Evolutionary conservation across 2,797 vertebrate genomes (phyloP).

Genomic region (Pangasius mekongensis): DNA sequence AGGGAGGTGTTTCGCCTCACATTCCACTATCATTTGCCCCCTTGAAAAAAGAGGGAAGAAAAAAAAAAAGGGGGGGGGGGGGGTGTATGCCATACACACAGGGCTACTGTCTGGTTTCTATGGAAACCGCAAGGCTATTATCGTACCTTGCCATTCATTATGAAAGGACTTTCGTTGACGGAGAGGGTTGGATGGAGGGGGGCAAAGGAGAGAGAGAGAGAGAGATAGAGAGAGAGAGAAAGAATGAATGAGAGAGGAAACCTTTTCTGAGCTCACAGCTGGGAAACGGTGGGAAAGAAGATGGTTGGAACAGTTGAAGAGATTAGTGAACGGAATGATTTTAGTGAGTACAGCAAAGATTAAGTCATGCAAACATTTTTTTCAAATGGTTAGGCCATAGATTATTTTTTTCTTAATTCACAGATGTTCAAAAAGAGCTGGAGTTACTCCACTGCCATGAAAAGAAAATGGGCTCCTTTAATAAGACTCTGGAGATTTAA

Average conservation of each 20-base stretch:
- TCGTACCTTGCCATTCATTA: constrained; percentile 99
- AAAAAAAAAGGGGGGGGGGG: neutral
- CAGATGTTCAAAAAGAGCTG: neutral
- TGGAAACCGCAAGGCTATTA: constrained; percentile 94
- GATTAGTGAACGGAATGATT: constrained; percentile 26
- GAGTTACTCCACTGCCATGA: constrained; percentile 7
- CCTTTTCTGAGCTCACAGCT: constrained; percentile 35
- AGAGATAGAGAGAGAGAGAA: constrained; percentile 47
- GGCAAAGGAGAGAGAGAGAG: constrained; percentile 51
- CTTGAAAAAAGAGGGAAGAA: constrained; percentile 62
- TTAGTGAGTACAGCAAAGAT: constrained; percentile 3
- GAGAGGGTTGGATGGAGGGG: constrained; percentile 72
- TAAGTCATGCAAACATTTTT: neutral
- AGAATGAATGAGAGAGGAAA: constrained; percentile 44
- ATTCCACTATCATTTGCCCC: constrained; percentile 88
- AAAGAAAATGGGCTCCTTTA: constrained; percentile 4
- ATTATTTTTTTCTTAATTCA: neutral
- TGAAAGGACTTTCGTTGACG: constrained; percentile 92
- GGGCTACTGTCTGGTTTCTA: constrained; percentile 94
- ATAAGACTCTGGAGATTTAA: neutral
- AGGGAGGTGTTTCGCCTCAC: constrained; percentile 59
- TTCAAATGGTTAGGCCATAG: neutral
- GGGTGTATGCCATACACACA: constrained; percentile 85
- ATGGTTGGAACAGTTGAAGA: constrained; percentile 21
- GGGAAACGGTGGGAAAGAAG: constrained; percentile 42